phyloP scores from a whole-genome alignment of 2,113 vertebrate species.

The Thunnus maccoyii region DNA sequence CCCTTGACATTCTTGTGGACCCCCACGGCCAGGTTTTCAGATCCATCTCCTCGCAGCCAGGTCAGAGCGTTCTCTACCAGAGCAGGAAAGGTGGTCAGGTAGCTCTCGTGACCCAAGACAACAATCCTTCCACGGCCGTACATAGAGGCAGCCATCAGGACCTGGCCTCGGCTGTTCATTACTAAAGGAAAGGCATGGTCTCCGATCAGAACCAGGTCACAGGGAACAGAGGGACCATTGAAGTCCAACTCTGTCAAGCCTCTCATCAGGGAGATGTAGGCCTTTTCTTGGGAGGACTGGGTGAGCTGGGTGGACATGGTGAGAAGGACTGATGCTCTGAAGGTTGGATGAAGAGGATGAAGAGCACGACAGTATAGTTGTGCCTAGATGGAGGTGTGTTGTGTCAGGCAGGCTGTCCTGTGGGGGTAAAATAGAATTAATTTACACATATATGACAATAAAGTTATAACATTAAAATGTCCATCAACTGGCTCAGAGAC shows the following conservation, averaged over 20 bases:
- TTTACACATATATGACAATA: too few relatives aligned
- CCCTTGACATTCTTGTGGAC: slow-evolving; percentile 75
- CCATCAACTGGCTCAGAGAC: too few relatives aligned
- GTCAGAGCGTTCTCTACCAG: slow-evolving; percentile 88
- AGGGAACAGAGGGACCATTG: slow-evolving; percentile 44
- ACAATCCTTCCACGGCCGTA: slow-evolving; percentile 88
- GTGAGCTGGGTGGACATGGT: slow-evolving; percentile 45
- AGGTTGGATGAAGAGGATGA: not conserved
- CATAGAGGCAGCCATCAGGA: slow-evolving; percentile 84
- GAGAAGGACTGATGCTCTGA: not conserved
- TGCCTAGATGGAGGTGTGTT: too few relatives aligned
- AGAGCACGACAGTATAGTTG: too few relatives aligned
- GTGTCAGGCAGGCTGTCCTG: too few relatives aligned
- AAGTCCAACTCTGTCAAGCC: slow-evolving; percentile 80
- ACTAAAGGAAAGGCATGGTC: slow-evolving; percentile 83
- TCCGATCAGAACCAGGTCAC: slow-evolving; percentile 81
- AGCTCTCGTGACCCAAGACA: slow-evolving; percentile 88
- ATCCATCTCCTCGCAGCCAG: slow-evolving; percentile 87
- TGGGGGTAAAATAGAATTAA: too few relatives aligned
- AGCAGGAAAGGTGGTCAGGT: slow-evolving; percentile 81
- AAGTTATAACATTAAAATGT: too few relatives aligned
- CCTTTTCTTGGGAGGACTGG: slow-evolving; percentile 32
- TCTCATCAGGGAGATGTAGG: slow-evolving; percentile 75
- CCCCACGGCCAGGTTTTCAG: slow-evolving; percentile 76
- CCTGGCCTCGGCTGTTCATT: slow-evolving; percentile 81